These are phyloP conservation scores for Limnephilus rhombicus DNA, from an alignment of 2,888 invertebrate genomes.

Conservation along the genomic window DNA sequence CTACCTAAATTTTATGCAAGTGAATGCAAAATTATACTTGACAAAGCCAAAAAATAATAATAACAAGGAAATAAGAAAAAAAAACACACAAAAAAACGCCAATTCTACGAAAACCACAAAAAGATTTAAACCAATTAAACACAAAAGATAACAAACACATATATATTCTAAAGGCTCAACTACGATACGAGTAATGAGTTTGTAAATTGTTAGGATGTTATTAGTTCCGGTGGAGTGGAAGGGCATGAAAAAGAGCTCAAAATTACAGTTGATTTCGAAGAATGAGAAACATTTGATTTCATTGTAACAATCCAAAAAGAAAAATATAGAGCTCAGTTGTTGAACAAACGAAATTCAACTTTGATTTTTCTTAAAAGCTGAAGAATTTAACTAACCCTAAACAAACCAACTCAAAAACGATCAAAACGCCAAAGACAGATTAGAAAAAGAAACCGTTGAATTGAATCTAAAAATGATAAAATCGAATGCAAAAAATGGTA, in stretches of 20 bases:
- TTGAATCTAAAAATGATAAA: background rate
- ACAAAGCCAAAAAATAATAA: background rate
- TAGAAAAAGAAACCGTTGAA: background rate
- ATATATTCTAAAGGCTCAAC: background rate
- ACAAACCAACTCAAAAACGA: background rate
- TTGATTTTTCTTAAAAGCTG: background rate
- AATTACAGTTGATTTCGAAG: background rate
- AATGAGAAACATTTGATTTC: background rate
- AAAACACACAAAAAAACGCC: background rate
- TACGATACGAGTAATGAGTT: background rate
- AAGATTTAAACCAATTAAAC: background rate
- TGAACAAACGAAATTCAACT: background rate
- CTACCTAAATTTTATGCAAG: background rate
- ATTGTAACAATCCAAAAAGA: background rate
- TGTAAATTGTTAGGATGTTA: background rate
- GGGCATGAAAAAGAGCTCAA: background rate
- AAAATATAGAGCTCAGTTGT: background rate
- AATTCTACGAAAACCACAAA: background rate
- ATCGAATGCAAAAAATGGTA: background rate
- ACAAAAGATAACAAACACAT: background rate
- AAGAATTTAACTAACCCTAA: background rate
- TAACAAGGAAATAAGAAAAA: background rate
- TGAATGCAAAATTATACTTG: background rate
- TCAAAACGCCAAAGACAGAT: background rate
- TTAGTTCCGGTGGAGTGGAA: background rate